Evolutionary conservation across 2,888 invertebrate species (phyloP).

Genomic region (Ochropleura plecta): DNA sequence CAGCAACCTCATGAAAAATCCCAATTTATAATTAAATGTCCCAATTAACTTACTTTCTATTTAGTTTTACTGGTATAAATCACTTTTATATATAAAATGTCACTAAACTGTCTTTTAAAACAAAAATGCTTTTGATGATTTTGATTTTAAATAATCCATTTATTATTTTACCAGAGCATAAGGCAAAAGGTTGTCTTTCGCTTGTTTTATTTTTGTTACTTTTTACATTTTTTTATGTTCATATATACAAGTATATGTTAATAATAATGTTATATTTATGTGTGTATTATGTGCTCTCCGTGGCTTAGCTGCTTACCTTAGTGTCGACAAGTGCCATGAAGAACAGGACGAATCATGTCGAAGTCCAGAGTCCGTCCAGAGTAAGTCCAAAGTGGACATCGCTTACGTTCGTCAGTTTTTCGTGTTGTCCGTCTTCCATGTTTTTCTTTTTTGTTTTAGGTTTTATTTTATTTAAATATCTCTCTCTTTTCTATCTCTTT

Average conservation of each 20-base stretch:
- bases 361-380: slow-evolving; percentile 75
- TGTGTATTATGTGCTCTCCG: slow-evolving; percentile 78
- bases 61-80: not conserved
- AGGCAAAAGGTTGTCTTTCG: slow-evolving; percentile 47
- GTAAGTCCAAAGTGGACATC: slow-evolving; percentile 77
- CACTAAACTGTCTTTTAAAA: slow-evolving; percentile 34
- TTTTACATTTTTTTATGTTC: slow-evolving; percentile 15
- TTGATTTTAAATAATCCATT: slow-evolving; percentile 14
- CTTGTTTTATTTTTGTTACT: slow-evolving; percentile 39
- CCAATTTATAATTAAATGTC: slow-evolving; percentile 1
- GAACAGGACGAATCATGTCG: slow-evolving; percentile 73
- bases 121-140: not conserved
- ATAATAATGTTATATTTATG: slow-evolving; percentile 70
- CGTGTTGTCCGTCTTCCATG: slow-evolving; percentile 51
- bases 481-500: slow-evolving; percentile 3
- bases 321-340: slow-evolving; percentile 80
- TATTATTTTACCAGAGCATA: slow-evolving; percentile 31
- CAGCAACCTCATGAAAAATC: slow-evolving; percentile 1
- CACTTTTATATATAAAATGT: slow-evolving; percentile 21
- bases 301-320: slow-evolving; percentile 85
- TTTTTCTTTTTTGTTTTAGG: slow-evolving; percentile 24
- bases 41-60: slow-evolving; percentile 5
- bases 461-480: slow-evolving; percentile 9
- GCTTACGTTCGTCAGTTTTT: slow-evolving; percentile 50
- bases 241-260: slow-evolving; percentile 61